Conservation (phyloP, 2,888 invertebrate species). For the Hyppa rectilinea region DNA sequence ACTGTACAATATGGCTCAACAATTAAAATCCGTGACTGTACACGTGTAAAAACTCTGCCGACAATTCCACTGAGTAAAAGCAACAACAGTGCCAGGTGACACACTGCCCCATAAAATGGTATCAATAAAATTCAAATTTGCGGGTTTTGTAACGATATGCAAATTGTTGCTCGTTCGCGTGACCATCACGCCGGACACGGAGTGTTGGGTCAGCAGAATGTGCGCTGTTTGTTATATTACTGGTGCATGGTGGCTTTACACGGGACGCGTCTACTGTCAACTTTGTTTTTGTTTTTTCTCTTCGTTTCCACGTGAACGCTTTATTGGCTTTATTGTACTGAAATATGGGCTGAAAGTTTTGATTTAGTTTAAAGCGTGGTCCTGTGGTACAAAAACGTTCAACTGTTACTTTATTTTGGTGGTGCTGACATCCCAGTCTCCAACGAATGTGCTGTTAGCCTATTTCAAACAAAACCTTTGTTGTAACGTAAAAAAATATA, state of each 20-base stretch:
- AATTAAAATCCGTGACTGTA: too few relatives aligned
- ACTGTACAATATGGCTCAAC: too few relatives aligned
- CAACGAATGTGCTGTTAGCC: too few relatives aligned
- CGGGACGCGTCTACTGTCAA: neutral
- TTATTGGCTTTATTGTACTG: neutral
- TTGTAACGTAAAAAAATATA: too few relatives aligned
- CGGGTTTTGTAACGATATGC: constrained; percentile 37
- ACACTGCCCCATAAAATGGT: neutral
- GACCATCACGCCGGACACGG: neutral
- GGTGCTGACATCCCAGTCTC: too few relatives aligned
- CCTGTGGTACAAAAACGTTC: too few relatives aligned
- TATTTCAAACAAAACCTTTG: too few relatives aligned
- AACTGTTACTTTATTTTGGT: too few relatives aligned
- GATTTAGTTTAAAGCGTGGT: too few relatives aligned
- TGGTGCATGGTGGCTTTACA: neutral
- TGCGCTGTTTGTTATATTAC: neutral
- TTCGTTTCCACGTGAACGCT: constrained; percentile 22
- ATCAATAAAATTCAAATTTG: constrained; percentile 41
- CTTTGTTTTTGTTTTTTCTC: constrained; percentile 2
- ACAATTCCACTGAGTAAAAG: too few relatives aligned
- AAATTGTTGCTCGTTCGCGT: constrained; percentile 26
- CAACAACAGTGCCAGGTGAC: neutral
- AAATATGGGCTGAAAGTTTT: constrained; percentile 19
- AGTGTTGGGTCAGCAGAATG: constrained; percentile 5
- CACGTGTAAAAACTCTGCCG: too few relatives aligned